A percentile compares a stretch with the other conserved stretches of the same genome.
These are phyloP conservation scores for Labrus mixtus DNA, from an alignment of 2,113 vertebrate species.

Conservation along the genomic window DNA sequence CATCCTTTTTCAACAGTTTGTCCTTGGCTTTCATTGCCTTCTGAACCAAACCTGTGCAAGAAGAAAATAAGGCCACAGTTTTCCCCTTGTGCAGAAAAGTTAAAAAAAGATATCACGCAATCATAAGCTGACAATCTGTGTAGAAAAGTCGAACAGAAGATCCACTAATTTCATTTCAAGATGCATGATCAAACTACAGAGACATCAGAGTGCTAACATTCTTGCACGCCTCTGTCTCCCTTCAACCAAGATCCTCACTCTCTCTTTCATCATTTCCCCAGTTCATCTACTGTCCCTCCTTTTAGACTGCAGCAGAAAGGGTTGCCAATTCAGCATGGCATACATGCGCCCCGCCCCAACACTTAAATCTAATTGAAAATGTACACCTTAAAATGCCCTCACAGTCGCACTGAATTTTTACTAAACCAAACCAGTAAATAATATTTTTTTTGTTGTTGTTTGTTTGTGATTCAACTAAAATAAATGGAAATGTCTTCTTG, in stretches of 20 bases:
- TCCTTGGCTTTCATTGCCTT: constrained; percentile 97
- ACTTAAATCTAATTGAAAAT: not conserved
- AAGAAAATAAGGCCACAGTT: not conserved
- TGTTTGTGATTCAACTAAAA: no score
- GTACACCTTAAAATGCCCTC: not conserved
- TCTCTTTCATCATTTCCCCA: not conserved
- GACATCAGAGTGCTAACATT: not conserved
- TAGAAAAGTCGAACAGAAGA: not conserved
- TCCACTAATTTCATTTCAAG: not conserved
- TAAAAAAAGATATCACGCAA: not conserved
- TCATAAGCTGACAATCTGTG: not conserved
- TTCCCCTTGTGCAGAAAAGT: not conserved
- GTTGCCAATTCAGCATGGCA: constrained; percentile 36
- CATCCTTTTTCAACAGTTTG: constrained; percentile 92
- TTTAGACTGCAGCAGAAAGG: constrained; percentile 10
- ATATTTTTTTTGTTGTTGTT: no score
- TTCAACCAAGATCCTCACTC: not conserved
- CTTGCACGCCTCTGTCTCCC: not conserved
- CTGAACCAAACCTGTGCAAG: constrained; percentile 89
- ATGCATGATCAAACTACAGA: not conserved
- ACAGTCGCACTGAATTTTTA: not conserved
- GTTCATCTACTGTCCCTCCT: not conserved
- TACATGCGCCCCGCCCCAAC: not conserved
- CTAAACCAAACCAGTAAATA: not conserved
- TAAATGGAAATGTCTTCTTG: not conserved